phyloP scores from a whole-genome alignment of 2,888 invertebrate genomes.

The Arctia plantaginis region DNA sequence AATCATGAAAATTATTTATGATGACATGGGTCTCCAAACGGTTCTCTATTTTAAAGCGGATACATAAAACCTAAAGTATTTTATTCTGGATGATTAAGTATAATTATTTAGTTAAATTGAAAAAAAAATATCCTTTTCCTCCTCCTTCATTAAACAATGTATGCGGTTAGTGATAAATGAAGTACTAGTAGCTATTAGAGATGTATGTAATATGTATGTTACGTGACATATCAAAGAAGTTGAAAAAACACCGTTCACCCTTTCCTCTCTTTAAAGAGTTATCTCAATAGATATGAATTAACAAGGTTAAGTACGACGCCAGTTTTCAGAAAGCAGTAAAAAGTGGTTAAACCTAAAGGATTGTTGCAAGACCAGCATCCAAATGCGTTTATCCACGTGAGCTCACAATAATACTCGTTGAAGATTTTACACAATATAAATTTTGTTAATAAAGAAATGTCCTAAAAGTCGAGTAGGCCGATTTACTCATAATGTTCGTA shows the following conservation, averaged over 20 bases:
- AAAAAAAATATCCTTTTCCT: not conserved
- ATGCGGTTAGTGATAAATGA: slow-evolving; percentile 6
- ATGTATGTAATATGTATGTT: not conserved
- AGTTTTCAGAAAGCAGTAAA: not conserved
- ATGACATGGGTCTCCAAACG: not conserved
- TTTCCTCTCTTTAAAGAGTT: not conserved
- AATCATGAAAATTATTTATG: not conserved
- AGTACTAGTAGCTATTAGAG: slow-evolving; percentile 7
- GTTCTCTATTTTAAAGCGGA: not conserved
- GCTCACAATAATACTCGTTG: not conserved
- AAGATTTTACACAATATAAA: not conserved
- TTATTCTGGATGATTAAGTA: not conserved
- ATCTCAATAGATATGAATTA: not conserved
- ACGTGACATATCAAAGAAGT: not conserved
- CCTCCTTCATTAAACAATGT: slow-evolving; percentile 13
- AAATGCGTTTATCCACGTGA: not conserved
- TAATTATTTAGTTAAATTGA: not conserved
- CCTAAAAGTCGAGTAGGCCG: not conserved
- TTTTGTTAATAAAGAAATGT: not conserved
- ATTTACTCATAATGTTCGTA: not conserved
- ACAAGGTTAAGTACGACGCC: too few relatives aligned
- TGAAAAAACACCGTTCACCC: not conserved
- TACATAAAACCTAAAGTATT: not conserved
- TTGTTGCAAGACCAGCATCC: not conserved
- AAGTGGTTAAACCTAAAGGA: too few relatives aligned